Evolutionary conservation across 2,888 invertebrate genomes (phyloP).

Genomic region (Deroplatys truncata): DNA sequence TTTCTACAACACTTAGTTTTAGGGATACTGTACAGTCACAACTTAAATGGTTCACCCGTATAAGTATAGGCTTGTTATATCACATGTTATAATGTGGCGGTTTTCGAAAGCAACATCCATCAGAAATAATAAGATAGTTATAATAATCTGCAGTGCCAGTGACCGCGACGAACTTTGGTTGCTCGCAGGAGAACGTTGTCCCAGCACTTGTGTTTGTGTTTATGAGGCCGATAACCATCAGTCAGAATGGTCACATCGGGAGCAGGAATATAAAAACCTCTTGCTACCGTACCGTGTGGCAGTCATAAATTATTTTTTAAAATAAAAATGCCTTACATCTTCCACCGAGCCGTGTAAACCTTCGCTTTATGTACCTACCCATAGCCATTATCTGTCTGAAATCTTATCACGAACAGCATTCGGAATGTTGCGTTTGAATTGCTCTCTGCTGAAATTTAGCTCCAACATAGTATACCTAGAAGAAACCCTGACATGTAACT

Average conservation of each 20-base stretch:
- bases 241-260: neutral
- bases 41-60: too few species aligned
- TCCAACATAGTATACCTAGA: neutral
- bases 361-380: neutral
- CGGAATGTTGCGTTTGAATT: neutral
- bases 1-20: too few species aligned
- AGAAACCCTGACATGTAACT: too few species aligned
- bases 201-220: neutral
- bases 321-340: neutral
- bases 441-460: neutral
- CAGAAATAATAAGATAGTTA: too few species aligned
- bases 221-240: neutral
- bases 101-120: too few species aligned
- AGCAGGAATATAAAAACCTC: neutral
- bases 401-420: neutral
- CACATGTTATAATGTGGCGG: too few species aligned
- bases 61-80: too few species aligned
- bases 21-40: too few species aligned
- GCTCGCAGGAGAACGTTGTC: too few species aligned
- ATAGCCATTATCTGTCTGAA: neutral
- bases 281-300: neutral
- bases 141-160: too few species aligned
- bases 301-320: neutral
- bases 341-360: neutral
- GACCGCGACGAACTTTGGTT: too few species aligned